Conservation (phyloP, 2,888 invertebrate species). For the Boloria selene region DNA sequence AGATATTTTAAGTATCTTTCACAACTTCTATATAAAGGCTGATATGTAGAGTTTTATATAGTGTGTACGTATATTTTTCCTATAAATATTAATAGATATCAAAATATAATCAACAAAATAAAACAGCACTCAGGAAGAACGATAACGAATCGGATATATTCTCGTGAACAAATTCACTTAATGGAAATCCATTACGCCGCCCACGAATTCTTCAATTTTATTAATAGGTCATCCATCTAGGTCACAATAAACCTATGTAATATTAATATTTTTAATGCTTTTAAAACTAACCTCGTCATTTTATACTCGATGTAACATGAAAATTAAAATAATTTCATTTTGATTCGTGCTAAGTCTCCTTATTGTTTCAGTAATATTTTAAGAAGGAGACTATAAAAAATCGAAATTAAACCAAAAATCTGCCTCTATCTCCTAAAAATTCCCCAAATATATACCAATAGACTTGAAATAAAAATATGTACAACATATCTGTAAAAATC, state of each 20-base stretch:
- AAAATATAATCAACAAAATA: constrained; percentile 20
- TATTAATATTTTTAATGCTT: constrained; percentile 17
- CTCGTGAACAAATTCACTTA: constrained; percentile 45
- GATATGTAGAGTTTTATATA: no score
- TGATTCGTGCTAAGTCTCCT: background rate
- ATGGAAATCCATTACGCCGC: constrained; percentile 64
- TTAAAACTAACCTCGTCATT: background rate
- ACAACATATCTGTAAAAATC: no score
- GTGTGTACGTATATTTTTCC: no score
- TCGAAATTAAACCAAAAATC: no score
- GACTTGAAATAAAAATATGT: no score
- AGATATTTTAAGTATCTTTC: background rate
- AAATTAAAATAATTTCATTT: background rate
- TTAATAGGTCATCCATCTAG: constrained; percentile 41
- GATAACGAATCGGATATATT: constrained; percentile 36
- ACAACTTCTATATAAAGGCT: background rate
- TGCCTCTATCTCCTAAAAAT: no score
- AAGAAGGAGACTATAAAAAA: no score
- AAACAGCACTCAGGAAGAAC: constrained; percentile 31
- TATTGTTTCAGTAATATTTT: no score
- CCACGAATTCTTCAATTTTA: constrained; percentile 47
- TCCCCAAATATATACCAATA: no score
- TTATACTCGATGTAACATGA: background rate
- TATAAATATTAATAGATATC: constrained; percentile 8
- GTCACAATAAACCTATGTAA: constrained; percentile 32